phyloP scores from a whole-genome alignment of 1,140 invertebrate genomes.

The Cherax quadricarinatus region DNA sequence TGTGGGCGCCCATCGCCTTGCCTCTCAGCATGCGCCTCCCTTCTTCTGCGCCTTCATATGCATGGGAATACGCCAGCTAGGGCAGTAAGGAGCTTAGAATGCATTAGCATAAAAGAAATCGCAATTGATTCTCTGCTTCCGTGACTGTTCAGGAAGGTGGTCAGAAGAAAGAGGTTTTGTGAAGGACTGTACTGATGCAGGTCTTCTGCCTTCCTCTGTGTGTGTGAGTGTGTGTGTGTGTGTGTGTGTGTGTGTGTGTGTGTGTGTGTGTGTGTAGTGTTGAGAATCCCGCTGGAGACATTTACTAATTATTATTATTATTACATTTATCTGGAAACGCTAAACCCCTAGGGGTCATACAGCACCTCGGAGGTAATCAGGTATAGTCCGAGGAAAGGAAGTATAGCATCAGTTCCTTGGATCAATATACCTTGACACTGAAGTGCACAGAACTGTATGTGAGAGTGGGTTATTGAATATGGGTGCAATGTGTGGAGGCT shows the following conservation, averaged over 20 bases:
- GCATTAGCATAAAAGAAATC: not conserved
- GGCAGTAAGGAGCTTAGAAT: not conserved
- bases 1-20: conserved; percentile 8
- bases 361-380: too few relatives aligned
- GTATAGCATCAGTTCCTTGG: too few relatives aligned
- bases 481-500: too few relatives aligned
- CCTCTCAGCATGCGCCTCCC: not conserved
- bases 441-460: too few relatives aligned
- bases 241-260: not conserved
- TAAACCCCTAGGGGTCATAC: too few relatives aligned
- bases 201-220: too few relatives aligned
- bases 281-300: too few relatives aligned
- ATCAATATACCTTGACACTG: too few relatives aligned
- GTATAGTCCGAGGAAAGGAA: too few relatives aligned
- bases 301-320: too few relatives aligned
- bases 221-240: not conserved
- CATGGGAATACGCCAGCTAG: not conserved
- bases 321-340: too few relatives aligned
- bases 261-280: not conserved
- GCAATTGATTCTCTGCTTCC: not conserved
- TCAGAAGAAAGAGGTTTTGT: not conserved
- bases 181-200: not conserved
- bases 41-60: not conserved
- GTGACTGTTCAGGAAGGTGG: not conserved
- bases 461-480: too few relatives aligned